Evolutionary conservation across 2,113 vertebrate species (phyloP).

Genomic region (Piaya cayana): DNA sequence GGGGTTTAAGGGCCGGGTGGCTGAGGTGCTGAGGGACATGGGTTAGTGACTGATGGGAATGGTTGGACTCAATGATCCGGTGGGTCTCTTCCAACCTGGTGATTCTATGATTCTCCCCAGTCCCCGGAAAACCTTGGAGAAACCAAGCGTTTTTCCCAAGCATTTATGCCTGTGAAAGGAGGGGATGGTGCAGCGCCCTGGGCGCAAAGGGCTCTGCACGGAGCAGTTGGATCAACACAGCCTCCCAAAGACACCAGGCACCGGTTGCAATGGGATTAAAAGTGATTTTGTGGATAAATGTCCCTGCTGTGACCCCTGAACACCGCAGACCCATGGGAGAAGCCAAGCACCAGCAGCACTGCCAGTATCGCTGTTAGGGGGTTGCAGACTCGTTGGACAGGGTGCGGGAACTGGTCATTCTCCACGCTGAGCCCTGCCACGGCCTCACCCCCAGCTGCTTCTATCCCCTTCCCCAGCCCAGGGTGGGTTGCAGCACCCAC

Average conservation of each 20-base stretch:
- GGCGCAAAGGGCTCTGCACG: fast-evolving
- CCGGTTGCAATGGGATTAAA: background rate
- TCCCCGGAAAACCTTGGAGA: background rate
- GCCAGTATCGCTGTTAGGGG: background rate
- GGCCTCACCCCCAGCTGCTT: background rate
- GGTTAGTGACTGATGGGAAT: too few species aligned
- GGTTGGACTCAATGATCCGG: too few species aligned
- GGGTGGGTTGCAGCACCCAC: background rate
- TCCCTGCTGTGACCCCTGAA: fast-evolving
- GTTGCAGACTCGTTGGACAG: background rate
- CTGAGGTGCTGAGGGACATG: too few species aligned
- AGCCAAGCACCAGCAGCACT: background rate
- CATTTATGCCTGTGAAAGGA: background rate
- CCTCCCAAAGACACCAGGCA: background rate
- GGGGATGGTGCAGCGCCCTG: background rate
- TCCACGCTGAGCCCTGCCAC: background rate
- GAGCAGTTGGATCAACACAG: background rate
- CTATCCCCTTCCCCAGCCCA: background rate
- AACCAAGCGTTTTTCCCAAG: background rate
- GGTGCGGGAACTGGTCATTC: background rate
- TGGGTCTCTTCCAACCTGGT: too few species aligned
- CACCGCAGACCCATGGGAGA: fast-evolving
- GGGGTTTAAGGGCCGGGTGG: too few species aligned
- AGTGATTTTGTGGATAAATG: background rate
- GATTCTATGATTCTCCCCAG: fast-evolving